Evolutionary conservation across 2,888 invertebrate genomes (phyloP).

Genomic region (Colostygia pectinataria): DNA sequence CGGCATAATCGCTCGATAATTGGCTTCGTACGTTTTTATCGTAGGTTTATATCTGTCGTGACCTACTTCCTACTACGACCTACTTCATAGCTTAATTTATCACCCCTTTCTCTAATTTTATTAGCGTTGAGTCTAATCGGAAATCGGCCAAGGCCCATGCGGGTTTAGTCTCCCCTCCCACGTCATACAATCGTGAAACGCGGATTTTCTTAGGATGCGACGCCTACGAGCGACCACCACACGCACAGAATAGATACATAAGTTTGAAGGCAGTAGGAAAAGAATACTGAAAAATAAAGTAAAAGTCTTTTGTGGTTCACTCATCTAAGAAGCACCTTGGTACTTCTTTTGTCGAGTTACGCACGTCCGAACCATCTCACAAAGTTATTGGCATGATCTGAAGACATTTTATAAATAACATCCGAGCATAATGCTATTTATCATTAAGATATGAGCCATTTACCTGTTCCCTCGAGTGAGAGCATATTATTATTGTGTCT

Average conservation of each 20-base stretch:
- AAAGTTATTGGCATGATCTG: no score
- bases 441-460: no score
- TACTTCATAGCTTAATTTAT: slow-evolving; percentile 29
- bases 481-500: neutral
- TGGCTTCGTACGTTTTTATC: slow-evolving; percentile 23
- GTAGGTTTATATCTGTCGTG: slow-evolving; percentile 32
- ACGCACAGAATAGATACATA: slow-evolving; percentile 3
- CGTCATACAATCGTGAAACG: slow-evolving; percentile 2
- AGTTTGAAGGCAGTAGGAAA: neutral
- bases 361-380: no score
- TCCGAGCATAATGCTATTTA: no score
- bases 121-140: slow-evolving; percentile 37
- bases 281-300: no score
- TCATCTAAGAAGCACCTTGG: no score
- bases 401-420: no score
- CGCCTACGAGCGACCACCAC: neutral
- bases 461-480: no score
- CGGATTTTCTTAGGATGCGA: neutral
- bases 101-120: slow-evolving; percentile 46
- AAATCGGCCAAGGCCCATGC: slow-evolving; percentile 49
- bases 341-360: no score
- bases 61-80: slow-evolving; percentile 33
- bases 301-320: no score
- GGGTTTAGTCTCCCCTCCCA: slow-evolving; percentile 41
- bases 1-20: slow-evolving; percentile 32